phyloP scores from a whole-genome alignment of 2,797 vertebrate species.

The Euphonia xanthogaster region DNA sequence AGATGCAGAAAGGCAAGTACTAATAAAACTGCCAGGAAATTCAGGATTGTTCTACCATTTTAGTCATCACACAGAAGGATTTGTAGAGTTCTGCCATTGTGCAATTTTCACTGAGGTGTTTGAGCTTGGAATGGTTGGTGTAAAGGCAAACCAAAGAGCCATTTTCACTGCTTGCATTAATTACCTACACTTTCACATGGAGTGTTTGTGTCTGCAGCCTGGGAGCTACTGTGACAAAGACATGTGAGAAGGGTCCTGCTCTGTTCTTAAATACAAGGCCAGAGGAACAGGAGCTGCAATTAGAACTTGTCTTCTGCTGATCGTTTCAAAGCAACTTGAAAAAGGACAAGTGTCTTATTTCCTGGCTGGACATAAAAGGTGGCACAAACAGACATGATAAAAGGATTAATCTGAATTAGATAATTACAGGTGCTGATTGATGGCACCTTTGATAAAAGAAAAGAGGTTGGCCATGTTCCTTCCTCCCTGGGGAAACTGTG shows the following conservation, averaged over 20 bases:
- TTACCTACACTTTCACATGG: neutral
- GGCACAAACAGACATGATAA: neutral
- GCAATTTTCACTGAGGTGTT: neutral
- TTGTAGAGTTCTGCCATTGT: neutral
- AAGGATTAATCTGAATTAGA: neutral
- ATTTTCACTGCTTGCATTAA: neutral
- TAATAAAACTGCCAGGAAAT: neutral
- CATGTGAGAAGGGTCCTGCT: neutral
- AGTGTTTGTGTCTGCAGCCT: neutral
- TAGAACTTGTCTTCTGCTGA: neutral
- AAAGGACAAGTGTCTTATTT: neutral
- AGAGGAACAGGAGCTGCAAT: neutral
- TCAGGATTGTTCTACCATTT: neutral
- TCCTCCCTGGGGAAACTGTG: neutral
- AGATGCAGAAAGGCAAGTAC: neutral
- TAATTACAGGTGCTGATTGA: neutral
- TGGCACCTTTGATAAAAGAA: neutral
- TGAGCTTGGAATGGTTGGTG: neutral
- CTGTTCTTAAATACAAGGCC: neutral
- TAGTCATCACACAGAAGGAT: neutral
- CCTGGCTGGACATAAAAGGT: neutral
- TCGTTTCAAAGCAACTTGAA: neutral
- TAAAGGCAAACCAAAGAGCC: neutral
- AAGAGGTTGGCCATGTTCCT: neutral
- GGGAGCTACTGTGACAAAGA: neutral